Conservation (phyloP, 2,113 vertebrate genomes). For the Nyctereutes procyonoides region DNA sequence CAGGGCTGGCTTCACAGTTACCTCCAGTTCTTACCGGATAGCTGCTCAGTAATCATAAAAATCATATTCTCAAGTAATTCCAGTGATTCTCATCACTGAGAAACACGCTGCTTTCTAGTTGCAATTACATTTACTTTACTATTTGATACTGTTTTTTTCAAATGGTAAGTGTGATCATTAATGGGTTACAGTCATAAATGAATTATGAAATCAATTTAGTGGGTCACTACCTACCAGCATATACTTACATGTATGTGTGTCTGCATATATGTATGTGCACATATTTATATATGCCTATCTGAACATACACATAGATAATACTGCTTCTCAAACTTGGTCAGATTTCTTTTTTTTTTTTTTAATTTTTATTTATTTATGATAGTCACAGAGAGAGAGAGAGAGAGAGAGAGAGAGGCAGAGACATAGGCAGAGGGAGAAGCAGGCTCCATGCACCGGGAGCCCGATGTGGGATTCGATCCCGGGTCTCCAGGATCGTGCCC, state of each 20-base stretch:
- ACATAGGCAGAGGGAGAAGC: too few relatives aligned
- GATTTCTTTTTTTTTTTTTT: background rate
- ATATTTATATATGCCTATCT: background rate
- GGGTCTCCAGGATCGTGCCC: too few relatives aligned
- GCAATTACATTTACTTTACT: background rate
- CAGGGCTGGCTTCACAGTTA: background rate
- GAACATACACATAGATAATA: background rate
- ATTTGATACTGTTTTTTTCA: background rate
- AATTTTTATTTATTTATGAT: too few relatives aligned
- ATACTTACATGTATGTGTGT: background rate
- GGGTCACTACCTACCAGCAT: background rate
- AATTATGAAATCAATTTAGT: background rate
- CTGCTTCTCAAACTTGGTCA: background rate
- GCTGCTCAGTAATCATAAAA: background rate
- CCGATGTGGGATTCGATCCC: too few relatives aligned
- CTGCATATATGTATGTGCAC: too few relatives aligned
- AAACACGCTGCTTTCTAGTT: background rate
- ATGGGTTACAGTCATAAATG: background rate
- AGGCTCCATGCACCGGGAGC: too few relatives aligned
- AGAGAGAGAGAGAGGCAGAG: too few relatives aligned
- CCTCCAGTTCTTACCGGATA: background rate
- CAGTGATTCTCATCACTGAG: background rate
- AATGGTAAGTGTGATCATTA: background rate
- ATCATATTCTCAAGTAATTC: background rate
- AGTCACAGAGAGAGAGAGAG: too few relatives aligned